Conservation (phyloP, 2,113 vertebrate genomes). For the Odocoileus virginianus region DNA sequence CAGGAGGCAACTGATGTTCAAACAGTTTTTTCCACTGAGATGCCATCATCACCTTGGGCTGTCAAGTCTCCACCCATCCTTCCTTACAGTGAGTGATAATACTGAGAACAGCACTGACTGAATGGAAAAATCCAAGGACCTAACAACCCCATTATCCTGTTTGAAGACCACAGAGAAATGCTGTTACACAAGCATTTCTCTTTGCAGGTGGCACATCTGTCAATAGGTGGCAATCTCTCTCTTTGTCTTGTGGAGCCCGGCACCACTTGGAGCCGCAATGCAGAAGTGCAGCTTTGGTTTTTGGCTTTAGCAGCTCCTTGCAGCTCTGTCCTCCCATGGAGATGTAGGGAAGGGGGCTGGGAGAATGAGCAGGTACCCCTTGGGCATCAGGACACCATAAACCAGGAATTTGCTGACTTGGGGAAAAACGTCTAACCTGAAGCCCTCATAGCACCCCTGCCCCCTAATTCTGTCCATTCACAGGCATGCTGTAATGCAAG, state of each 20-base stretch:
- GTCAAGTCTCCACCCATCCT: neutral
- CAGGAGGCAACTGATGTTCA: neutral
- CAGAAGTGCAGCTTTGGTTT: neutral
- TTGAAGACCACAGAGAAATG: neutral
- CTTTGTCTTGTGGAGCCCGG: constrained; percentile 28
- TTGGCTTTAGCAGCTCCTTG: neutral
- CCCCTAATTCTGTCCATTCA: neutral
- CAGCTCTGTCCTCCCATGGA: neutral
- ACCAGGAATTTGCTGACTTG: neutral
- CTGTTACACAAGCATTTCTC: neutral
- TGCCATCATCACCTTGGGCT: neutral
- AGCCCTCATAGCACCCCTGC: neutral
- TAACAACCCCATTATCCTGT: no score
- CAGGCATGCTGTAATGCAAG: neutral
- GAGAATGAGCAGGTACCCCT: neutral
- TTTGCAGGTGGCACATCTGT: constrained; percentile 63
- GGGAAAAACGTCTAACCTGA: neutral
- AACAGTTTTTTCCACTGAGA: neutral
- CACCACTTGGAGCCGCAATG: neutral
- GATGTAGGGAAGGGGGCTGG: neutral
- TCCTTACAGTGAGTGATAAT: neutral
- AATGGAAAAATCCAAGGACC: neutral
- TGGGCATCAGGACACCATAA: neutral
- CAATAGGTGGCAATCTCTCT: constrained; percentile 78
- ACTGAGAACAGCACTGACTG: neutral